Evolutionary conservation across 2,888 invertebrate genomes (phyloP).

Genomic region (Acronicta leporina): DNA sequence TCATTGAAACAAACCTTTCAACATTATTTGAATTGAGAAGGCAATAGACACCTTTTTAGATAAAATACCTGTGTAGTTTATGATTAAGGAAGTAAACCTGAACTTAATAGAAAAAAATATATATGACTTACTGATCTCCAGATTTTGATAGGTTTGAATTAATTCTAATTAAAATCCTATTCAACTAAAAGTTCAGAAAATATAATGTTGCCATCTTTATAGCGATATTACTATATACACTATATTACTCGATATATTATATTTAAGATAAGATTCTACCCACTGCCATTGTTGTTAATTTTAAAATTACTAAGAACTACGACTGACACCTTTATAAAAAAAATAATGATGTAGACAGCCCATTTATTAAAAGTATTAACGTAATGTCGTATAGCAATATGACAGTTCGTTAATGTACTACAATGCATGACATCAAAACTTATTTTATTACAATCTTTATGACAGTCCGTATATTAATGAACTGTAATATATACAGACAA

Average conservation of each 20-base stretch:
- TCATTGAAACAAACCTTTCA: too few species aligned
- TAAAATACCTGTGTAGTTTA: too few species aligned
- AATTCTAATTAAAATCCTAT: constrained; percentile 16
- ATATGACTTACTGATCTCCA: neutral
- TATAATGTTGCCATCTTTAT: constrained; percentile 37
- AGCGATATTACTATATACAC: constrained; percentile 31
- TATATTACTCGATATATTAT: constrained; percentile 39
- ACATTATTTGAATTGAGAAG: too few species aligned
- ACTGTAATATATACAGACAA: too few species aligned
- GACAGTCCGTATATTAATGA: too few species aligned
- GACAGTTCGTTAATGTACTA: constrained; percentile 2
- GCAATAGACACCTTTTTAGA: too few species aligned
- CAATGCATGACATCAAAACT: neutral
- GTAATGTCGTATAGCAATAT: neutral
- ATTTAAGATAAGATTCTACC: constrained; percentile 45
- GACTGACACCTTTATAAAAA: constrained; percentile 21
- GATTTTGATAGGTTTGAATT: constrained; percentile 3
- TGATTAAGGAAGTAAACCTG: too few species aligned
- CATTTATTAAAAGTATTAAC: neutral
- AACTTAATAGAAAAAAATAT: too few species aligned
- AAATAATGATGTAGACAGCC: neutral
- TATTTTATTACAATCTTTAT: neutral
- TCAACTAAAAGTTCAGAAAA: constrained; percentile 30
- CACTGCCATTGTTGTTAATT: constrained; percentile 56
- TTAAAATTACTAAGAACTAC: constrained; percentile 28